These are phyloP conservation scores for Siniperca undulata DNA, from an alignment of 2,797 vertebrate genomes.

Conservation along the genomic window DNA sequence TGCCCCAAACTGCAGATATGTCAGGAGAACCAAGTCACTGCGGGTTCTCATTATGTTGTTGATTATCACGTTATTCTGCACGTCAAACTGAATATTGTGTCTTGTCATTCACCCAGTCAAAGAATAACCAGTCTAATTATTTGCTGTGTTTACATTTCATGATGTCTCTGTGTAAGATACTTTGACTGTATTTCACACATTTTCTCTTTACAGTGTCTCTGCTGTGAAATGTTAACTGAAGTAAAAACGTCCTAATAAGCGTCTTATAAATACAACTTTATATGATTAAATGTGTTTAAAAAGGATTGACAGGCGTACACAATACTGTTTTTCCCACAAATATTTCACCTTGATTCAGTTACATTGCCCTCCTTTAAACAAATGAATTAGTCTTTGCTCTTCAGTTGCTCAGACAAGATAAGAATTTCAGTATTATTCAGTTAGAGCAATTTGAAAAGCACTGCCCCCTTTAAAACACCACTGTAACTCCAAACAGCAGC, in stretches of 20 bases:
- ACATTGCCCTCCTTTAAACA: constrained; percentile 1
- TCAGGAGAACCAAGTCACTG: constrained; percentile 45
- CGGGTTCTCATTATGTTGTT: constrained; percentile 58
- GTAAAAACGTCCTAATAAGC: not conserved
- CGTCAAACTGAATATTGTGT: constrained; percentile 60
- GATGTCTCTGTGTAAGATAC: constrained; percentile 26
- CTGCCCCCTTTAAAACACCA: constrained; percentile 9
- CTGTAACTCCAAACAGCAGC: constrained; percentile 19
- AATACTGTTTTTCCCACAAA: not conserved
- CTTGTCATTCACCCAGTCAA: constrained; percentile 67
- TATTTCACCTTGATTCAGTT: constrained; percentile 1
- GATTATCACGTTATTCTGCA: constrained; percentile 62
- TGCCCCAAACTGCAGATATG: constrained; percentile 36
- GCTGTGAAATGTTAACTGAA: constrained; percentile 21
- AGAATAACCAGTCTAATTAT: constrained; percentile 59
- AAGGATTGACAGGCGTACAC: not conserved
- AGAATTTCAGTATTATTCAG: constrained; percentile 12
- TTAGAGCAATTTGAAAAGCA: constrained; percentile 16
- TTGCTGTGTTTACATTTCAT: constrained; percentile 52
- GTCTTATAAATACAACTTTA: not conserved
- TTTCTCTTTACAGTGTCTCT: not conserved
- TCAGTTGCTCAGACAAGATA: not conserved
- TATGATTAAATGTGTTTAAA: not conserved
- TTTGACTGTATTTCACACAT: constrained; percentile 14
- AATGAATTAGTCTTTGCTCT: constrained; percentile 1